These are phyloP conservation scores for Caerostris darwini DNA, from an alignment of 1,140 invertebrate species.

Conservation along the genomic window DNA sequence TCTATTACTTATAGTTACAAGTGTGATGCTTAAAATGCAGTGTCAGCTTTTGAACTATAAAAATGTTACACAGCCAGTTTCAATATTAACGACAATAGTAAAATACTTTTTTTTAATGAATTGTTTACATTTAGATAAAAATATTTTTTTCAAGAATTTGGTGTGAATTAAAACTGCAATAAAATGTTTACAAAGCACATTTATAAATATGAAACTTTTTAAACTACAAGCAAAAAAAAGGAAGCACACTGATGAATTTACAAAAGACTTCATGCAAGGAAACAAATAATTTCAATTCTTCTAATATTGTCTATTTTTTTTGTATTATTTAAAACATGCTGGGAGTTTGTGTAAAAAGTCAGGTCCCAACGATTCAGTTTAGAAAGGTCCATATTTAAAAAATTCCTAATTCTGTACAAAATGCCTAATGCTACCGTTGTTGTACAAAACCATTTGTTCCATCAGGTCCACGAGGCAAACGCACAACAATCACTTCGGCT, in stretches of 20 bases:
- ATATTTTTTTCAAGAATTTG: constrained; percentile 47
- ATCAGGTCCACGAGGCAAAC: constrained; percentile 80
- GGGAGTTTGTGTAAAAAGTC: constrained; percentile 37
- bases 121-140: constrained; percentile 46
- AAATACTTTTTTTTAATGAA: constrained; percentile 62
- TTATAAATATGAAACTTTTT: background rate
- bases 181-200: constrained; percentile 43
- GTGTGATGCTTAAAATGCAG: constrained; percentile 69
- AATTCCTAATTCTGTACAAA: constrained; percentile 57
- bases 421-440: constrained; percentile 79
- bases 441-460: constrained; percentile 79
- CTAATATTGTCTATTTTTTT: background rate
- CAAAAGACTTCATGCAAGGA: background rate
- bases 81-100: constrained; percentile 51
- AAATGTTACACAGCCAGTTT: background rate
- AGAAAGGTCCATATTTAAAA: constrained; percentile 40
- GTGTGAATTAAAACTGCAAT: constrained; percentile 47
- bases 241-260: constrained; percentile 40
- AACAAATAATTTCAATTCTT: background rate
- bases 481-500: constrained; percentile 76
- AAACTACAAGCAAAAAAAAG: background rate
- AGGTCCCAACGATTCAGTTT: constrained; percentile 1
- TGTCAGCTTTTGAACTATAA: constrained; percentile 39
- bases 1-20: constrained; percentile 71
- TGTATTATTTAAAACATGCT: constrained; percentile 65